These are phyloP conservation scores for Odontamblyopus lacepedii DNA, from an alignment of 2,797 vertebrate genomes.

Conservation along the genomic window DNA sequence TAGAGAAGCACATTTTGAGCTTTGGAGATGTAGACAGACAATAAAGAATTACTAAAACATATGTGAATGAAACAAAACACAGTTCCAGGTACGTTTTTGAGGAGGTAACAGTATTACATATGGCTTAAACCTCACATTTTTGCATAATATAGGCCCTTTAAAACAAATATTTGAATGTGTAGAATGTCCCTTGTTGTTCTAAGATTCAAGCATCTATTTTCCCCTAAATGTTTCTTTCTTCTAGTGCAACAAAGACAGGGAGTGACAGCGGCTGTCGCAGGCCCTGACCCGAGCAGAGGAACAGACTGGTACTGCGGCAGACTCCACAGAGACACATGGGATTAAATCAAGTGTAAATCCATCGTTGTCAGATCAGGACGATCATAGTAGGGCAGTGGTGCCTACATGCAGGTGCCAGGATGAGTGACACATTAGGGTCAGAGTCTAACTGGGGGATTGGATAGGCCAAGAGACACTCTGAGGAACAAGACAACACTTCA, in stretches of 20 bases:
- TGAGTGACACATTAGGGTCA: constrained; percentile 73
- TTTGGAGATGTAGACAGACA: no score
- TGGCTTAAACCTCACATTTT: no score
- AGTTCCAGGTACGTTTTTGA: no score
- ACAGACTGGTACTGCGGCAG: constrained; percentile 59
- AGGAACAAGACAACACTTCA: constrained; percentile 11
- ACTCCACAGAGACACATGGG: constrained; percentile 61
- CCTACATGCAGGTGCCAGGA: constrained; percentile 64
- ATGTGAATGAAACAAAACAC: no score
- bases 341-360: constrained; percentile 74
- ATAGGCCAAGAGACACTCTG: constrained; percentile 20
- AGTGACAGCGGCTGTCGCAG: constrained; percentile 65
- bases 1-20: no score
- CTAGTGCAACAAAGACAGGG: constrained; percentile 16
- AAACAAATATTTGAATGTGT: not conserved
- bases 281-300: constrained; percentile 62
- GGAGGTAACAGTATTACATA: no score
- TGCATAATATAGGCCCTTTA: no score
- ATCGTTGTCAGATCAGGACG: constrained; percentile 73
- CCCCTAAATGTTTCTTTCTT: constrained; percentile 12
- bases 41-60: no score
- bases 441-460: constrained; percentile 43
- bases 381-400: constrained; percentile 59
- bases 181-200: constrained; percentile 1
- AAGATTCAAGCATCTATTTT: constrained; percentile 11